phyloP scores from a whole-genome alignment of 2,888 invertebrate species.

The Rhabditophanes sp. region DNA sequence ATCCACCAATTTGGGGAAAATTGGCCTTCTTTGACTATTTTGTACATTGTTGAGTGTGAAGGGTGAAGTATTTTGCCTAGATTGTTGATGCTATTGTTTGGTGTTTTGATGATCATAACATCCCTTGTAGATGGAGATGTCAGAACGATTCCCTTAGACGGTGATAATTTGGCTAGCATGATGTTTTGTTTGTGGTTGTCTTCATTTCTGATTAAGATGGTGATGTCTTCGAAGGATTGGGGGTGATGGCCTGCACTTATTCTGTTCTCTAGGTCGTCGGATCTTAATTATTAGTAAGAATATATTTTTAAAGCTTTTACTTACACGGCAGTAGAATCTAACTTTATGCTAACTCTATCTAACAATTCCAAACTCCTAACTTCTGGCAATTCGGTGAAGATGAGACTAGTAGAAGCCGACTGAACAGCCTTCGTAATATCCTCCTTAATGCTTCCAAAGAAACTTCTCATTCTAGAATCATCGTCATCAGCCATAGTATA shows the following conservation, averaged over 20 bases:
- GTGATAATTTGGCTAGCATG: constrained; percentile 13
- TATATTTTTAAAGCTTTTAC: too few species aligned
- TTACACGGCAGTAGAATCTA: too few species aligned
- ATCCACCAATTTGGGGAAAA: neutral
- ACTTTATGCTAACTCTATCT: too few species aligned
- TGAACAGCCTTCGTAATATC: constrained; percentile 20
- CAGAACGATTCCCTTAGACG: constrained; percentile 10
- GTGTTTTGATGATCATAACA: constrained; percentile 15
- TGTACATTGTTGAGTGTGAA: constrained; percentile 16
- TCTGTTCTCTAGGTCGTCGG: too few species aligned
- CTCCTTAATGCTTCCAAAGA: constrained; percentile 14
- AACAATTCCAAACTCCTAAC: too few species aligned
- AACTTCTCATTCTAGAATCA: constrained; percentile 5
- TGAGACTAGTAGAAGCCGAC: constrained; percentile 14
- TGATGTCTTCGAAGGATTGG: constrained; percentile 10
- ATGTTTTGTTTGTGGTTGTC: constrained; percentile 13
- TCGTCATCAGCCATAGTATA: too few species aligned
- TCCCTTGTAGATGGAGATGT: constrained; percentile 13
- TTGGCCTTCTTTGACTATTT: constrained; percentile 12
- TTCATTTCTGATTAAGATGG: constrained; percentile 15
- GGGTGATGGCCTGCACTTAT: neutral
- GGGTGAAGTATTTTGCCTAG: constrained; percentile 20
- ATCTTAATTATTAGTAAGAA: too few species aligned
- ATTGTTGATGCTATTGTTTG: constrained; percentile 11
- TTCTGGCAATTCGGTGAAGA: constrained; percentile 21